Percentiles rank a stretch among this genome's conserved stretches.
These are phyloP conservation scores for Drosophila ohnishii DNA, from an alignment of 1,140 invertebrate genomes.

Conservation along the genomic window DNA sequence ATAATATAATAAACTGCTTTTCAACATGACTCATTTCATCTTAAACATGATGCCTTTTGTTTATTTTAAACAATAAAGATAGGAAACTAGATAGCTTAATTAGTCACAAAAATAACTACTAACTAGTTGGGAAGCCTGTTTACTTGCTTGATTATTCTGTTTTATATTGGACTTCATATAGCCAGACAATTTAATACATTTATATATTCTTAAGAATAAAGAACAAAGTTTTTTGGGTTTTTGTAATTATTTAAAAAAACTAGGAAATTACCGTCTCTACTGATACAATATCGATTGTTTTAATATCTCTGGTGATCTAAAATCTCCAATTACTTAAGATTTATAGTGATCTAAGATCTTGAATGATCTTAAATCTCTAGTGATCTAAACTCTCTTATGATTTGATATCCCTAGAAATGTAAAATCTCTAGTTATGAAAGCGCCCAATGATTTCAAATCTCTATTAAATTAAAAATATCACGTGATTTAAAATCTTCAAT, in stretches of 20 bases:
- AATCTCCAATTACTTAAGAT: background rate
- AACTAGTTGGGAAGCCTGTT: background rate
- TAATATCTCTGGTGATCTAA: background rate
- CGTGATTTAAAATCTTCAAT: background rate
- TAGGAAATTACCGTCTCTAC: too few species aligned
- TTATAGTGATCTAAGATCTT: background rate
- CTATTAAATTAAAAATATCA: background rate
- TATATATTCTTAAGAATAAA: too few species aligned
- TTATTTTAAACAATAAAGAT: background rate
- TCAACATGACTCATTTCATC: constrained; percentile 15
- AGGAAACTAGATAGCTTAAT: background rate
- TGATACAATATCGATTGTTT: background rate
- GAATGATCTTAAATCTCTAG: background rate
- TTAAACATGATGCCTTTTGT: background rate
- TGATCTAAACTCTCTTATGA: background rate
- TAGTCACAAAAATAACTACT: background rate
- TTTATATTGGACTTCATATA: background rate
- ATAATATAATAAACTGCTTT: constrained; percentile 3
- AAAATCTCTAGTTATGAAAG: background rate
- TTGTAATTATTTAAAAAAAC: too few species aligned
- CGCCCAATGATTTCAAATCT: background rate
- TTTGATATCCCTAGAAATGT: background rate
- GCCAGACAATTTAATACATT: too few species aligned
- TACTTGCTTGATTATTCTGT: background rate
- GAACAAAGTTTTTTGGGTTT: too few species aligned